Evolutionary conservation across 2,888 invertebrate genomes (phyloP), one percentile per base, ranked within the genome.

Genomic region (Ceriagrion tenellum): DNA sequence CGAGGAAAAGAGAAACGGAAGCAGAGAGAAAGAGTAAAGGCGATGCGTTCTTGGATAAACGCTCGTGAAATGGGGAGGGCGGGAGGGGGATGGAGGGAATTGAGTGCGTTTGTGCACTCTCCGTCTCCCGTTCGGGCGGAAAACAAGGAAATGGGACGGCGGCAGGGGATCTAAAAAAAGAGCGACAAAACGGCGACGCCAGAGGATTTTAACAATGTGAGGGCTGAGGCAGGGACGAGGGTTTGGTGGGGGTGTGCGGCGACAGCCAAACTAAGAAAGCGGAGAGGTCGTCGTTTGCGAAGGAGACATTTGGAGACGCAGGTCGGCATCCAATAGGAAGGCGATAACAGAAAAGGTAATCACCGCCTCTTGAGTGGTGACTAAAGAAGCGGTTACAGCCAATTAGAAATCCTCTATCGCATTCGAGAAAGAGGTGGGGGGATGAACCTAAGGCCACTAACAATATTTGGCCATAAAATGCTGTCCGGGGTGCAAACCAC

Each of bases 181-280:
- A 69, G n/a, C 23, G 69, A 69, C 69, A 69, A 69, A 69, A 69
- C 69, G 69, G 26, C 69, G 69, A 69, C 26, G 69, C n/a, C 47
- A 69, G n/a, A 26, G 69, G 69, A n/a, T 69, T 69, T 69, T 69
- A 69, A 69, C 69, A 69, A 69, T 69, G 69, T n/a, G 69, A 47
- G 47, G 47, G n/a, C 26, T 23, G 69, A 4, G 69, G 26, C 23
- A 12, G 47, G 26, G n/a, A 69, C 23, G n/a, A n/a, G n/a, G 69
- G 69, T 20, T 26, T 26, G 26, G 69, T 69, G 10, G n/a, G n/a
- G n/a, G 26, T 47, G 69, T n/a, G n/a, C 26, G 69, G 20, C n/a
- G 4, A 69, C 26, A n/a, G 4, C 69, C 69, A 69, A 69, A 69
- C 69, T n/a, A 26, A 26, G n/a, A 26, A 26, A 69, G 69, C 69